Evolutionary conservation across 2,888 invertebrate species (phyloP).

Genomic region (Heliconius aoede): DNA sequence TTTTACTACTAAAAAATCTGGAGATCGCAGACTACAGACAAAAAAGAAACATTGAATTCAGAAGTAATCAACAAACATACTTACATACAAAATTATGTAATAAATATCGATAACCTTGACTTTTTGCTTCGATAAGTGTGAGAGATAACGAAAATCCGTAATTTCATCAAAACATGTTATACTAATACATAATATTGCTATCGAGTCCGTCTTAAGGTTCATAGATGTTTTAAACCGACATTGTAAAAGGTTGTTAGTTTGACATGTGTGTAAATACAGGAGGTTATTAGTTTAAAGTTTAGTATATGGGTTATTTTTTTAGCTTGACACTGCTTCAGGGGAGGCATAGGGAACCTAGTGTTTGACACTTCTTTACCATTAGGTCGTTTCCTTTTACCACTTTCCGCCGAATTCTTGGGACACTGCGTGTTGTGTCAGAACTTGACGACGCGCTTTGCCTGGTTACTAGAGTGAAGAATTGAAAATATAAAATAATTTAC

Average conservation of each 20-base stretch:
- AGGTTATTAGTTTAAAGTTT: too few relatives aligned
- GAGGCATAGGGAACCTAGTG: neutral
- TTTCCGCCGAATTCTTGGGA: too few relatives aligned
- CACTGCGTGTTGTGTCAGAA: too few relatives aligned
- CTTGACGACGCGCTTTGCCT: too few relatives aligned
- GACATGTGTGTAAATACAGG: neutral
- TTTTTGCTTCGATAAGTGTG: neutral
- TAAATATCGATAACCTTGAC: constrained; percentile 19
- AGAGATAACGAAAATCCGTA: constrained; percentile 17
- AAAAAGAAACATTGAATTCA: too few relatives aligned
- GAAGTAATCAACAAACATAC: neutral
- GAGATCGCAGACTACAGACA: too few relatives aligned
- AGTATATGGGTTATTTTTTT: neutral
- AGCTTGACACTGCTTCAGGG: neutral
- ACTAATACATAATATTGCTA: neutral
- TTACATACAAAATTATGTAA: neutral
- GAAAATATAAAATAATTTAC: too few relatives aligned
- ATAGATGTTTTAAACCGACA: neutral
- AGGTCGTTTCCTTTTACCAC: too few relatives aligned
- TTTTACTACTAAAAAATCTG: too few relatives aligned
- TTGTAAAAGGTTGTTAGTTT: neutral
- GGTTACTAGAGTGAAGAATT: too few relatives aligned
- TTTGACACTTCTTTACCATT: too few relatives aligned
- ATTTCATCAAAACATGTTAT: constrained; percentile 18
- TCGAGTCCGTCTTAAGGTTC: neutral